A percentile compares a stretch with the other conserved stretches of the same genome.
phyloP scores from a whole-genome alignment of 2,113 vertebrate genomes.

The Pelecanoides urinatrix region DNA sequence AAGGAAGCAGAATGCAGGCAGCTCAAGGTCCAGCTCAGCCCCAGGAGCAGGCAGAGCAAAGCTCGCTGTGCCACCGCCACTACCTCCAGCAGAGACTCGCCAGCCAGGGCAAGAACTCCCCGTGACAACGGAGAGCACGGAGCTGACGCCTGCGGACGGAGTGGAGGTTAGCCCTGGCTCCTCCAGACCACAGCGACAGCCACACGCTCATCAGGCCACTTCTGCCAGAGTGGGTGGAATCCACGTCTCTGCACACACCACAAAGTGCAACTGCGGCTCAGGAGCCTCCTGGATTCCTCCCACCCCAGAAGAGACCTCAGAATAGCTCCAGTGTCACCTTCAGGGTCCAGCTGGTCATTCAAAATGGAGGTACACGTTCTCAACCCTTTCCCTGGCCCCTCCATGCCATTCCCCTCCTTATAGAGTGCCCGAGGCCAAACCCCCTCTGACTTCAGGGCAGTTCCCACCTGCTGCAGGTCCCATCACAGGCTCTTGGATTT shows the following conservation, averaged over 20 bases:
- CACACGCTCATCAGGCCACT: not conserved
- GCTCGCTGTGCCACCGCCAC: not conserved
- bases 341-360: rapidly evolving
- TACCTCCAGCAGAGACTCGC: not conserved
- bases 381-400: not conserved
- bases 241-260: not conserved
- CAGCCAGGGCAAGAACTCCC: not conserved
- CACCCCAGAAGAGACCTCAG: not conserved
- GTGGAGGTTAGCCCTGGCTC: not conserved
- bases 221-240: not conserved
- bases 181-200: not conserved
- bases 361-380: rapidly evolving
- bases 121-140: rapidly evolving
- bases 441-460: not conserved
- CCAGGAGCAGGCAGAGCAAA: not conserved
- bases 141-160: rapidly evolving
- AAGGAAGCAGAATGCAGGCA: not conserved
- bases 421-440: not conserved
- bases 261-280: not conserved
- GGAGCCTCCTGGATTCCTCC: not conserved
- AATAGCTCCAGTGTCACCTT: not conserved
- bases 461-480: not conserved
- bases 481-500: not conserved
- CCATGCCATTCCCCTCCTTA: not conserved
- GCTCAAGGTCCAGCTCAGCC: not conserved